These are phyloP conservation scores for Nomada ferruginata DNA, from an alignment of 2,888 invertebrate species.

Conservation along the genomic window DNA sequence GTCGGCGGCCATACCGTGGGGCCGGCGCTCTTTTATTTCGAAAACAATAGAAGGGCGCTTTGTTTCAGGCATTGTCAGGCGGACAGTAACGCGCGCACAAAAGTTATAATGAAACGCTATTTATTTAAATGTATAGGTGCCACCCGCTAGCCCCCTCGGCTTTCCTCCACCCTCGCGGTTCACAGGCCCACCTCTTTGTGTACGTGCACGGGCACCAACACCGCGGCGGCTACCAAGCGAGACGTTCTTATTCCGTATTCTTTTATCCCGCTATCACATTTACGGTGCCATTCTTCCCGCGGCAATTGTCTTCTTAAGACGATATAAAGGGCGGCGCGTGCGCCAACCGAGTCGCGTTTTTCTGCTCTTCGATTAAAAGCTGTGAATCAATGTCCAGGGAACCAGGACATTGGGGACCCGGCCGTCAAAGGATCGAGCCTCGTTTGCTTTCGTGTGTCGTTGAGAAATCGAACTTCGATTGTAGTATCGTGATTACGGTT, in stretches of 20 bases:
- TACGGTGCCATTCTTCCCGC: constrained; percentile 77
- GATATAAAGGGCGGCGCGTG: constrained; percentile 51
- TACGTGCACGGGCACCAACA: constrained; percentile 46
- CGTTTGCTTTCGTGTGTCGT: not conserved
- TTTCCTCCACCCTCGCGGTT: constrained; percentile 42
- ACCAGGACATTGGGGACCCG: not conserved
- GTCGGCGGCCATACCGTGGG: constrained; percentile 77
- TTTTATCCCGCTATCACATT: constrained; percentile 79
- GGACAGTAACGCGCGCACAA: constrained; percentile 82
- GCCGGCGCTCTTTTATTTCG: constrained; percentile 82
- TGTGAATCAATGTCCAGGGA: constrained; percentile 45
- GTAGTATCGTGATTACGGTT: not conserved
- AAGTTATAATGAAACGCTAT: constrained; percentile 84
- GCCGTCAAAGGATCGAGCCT: not conserved
- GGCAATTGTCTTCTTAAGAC: constrained; percentile 77
- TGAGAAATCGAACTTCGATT: not conserved
- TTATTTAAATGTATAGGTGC: constrained; percentile 82
- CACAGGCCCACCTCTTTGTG: constrained; percentile 46
- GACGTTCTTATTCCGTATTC: constrained; percentile 79
- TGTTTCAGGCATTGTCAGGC: constrained; percentile 82
- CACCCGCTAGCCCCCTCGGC: constrained; percentile 52
- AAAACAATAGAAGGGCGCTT: constrained; percentile 82
- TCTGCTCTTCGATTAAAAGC: constrained; percentile 45
- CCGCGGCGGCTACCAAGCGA: constrained; percentile 36
- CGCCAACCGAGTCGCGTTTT: constrained; percentile 42